Evolutionary conservation across 2,797 vertebrate genomes (phyloP).

Genomic region (Coluber constrictor): DNA sequence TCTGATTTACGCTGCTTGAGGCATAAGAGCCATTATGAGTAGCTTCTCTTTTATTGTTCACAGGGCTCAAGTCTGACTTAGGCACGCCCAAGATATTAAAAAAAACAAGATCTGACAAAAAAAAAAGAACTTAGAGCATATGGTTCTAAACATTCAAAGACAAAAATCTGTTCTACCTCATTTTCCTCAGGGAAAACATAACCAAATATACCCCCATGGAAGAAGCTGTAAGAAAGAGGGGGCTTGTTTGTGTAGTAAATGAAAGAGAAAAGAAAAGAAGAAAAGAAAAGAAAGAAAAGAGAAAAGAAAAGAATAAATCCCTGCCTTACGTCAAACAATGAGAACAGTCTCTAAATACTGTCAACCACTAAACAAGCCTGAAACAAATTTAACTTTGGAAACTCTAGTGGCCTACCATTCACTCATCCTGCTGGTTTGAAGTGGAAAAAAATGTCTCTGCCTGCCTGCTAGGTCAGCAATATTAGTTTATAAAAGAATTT

Average conservation of each 20-base stretch:
- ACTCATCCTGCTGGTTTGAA: slow-evolving; percentile 50
- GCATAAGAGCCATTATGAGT: slow-evolving; percentile 34
- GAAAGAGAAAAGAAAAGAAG: slow-evolving; percentile 55
- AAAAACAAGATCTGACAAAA: background rate
- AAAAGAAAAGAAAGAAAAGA: no score
- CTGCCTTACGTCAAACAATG: slow-evolving; percentile 66
- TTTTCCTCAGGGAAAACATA: slow-evolving; percentile 14
- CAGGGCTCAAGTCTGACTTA: slow-evolving; percentile 27
- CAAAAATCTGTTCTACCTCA: slow-evolving; percentile 53
- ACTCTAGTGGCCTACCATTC: slow-evolving; percentile 58
- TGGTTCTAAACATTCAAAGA: slow-evolving; percentile 62
- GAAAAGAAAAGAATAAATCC: slow-evolving; percentile 60
- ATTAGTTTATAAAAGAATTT: background rate
- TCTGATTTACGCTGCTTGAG: slow-evolving; percentile 39
- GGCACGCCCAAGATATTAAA: slow-evolving; percentile 38
- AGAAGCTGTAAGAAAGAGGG: slow-evolving; percentile 61
- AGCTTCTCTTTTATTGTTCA: slow-evolving; percentile 36
- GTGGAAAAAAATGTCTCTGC: background rate
- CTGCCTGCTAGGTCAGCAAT: slow-evolving; percentile 17
- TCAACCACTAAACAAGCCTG: slow-evolving; percentile 49
- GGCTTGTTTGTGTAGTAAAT: slow-evolving; percentile 55
- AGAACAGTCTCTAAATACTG: slow-evolving; percentile 59
- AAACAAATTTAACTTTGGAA: slow-evolving; percentile 59
- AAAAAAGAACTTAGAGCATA: slow-evolving; percentile 51
- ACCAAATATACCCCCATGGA: slow-evolving; percentile 54